phyloP scores from a whole-genome alignment of 92 coral and sea anemone species.

The Palythoa grandiflora region DNA sequence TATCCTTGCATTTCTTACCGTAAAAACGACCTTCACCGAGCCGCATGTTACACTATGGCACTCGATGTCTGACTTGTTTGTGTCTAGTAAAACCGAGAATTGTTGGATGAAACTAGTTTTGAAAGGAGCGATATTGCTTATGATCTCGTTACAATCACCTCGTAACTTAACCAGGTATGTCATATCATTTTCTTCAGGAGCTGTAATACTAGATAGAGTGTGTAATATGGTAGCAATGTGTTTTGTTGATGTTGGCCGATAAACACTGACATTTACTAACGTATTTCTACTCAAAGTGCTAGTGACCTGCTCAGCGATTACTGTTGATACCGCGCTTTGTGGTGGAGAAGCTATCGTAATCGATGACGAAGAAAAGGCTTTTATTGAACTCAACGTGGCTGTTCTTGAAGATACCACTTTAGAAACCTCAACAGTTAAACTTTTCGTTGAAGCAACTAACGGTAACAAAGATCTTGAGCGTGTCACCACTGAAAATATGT shows the following conservation, averaged over 20 bases:
- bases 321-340: not conserved
- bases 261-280: not conserved
- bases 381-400: not conserved
- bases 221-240: not conserved
- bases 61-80: conserved; percentile 54
- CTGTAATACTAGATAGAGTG: conserved; percentile 8
- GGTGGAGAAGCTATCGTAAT: not conserved
- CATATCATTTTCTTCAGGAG: conserved; percentile 1
- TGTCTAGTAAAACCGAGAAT: conserved; percentile 45
- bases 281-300: not conserved
- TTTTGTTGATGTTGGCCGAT: not conserved
- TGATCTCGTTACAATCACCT: conserved; percentile 61
- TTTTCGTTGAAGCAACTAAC: not conserved
- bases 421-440: not conserved
- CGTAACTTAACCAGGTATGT: conserved; percentile 65
- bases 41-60: conserved; percentile 71
- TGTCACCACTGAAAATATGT: not conserved
- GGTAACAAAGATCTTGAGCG: no score
- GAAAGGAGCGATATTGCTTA: conserved; percentile 48
- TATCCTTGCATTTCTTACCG: conserved; percentile 41
- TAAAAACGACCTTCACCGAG: conserved; percentile 67
- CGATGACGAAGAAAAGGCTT: conserved; percentile 13
- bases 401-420: conserved; percentile 17
- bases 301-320: not conserved
- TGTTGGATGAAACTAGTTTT: conserved; percentile 42